phyloP scores from a whole-genome alignment of 1,140 invertebrate genomes.

The Drosophila micromelanica region DNA sequence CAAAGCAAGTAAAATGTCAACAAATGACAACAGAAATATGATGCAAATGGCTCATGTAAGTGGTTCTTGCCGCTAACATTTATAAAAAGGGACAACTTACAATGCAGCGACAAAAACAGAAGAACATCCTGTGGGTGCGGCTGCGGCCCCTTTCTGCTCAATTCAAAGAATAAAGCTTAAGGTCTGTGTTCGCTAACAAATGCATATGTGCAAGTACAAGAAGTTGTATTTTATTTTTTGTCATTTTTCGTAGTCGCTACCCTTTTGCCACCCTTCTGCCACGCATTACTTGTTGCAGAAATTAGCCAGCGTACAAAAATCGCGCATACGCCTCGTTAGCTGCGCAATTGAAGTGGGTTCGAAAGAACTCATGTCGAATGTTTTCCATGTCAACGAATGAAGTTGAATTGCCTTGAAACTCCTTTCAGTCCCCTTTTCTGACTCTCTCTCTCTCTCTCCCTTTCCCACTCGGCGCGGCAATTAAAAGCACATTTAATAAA shows the following conservation, averaged over 20 bases:
- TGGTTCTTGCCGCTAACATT: constrained; percentile 73
- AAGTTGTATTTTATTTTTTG: constrained; percentile 58
- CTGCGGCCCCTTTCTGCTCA: constrained; percentile 5
- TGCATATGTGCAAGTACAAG: neutral
- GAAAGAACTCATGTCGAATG: constrained; percentile 4
- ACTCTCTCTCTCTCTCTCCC: neutral
- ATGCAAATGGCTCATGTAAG: constrained; percentile 82
- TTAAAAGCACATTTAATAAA: constrained; percentile 70
- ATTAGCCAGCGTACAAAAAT: constrained; percentile 44
- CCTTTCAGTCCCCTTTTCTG: neutral
- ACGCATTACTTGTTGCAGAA: constrained; percentile 33
- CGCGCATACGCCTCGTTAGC: constrained; percentile 48
- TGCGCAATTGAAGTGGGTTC: constrained; percentile 9
- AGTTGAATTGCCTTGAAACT: constrained; percentile 52
- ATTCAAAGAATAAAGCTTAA: constrained; percentile 26
- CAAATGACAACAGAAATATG: constrained; percentile 83
- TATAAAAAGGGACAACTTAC: constrained; percentile 73
- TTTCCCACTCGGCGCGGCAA: constrained; percentile 38
- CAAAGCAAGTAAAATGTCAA: constrained; percentile 78
- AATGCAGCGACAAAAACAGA: constrained; percentile 53
- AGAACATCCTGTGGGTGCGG: constrained; percentile 15
- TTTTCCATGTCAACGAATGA: constrained; percentile 22
- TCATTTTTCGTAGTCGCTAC: constrained; percentile 38
- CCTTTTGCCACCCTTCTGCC: too few species aligned
- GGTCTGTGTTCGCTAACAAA: constrained; percentile 32